Conservation (phyloP, 1,140 invertebrate genomes). For the Hesperophylax magnus region DNA sequence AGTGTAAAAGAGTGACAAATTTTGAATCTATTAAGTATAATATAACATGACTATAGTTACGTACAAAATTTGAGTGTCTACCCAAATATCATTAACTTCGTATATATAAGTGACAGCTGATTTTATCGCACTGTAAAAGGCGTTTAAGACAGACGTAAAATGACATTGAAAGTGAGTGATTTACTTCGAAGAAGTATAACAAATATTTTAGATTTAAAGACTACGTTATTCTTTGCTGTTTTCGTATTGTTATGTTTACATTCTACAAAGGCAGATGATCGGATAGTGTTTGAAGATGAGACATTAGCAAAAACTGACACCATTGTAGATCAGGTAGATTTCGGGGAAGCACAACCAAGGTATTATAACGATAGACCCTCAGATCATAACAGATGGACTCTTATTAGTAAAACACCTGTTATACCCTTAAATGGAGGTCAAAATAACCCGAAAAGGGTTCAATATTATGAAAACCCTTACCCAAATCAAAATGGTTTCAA, state of each 20-base stretch:
- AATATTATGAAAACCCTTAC: slow-evolving; percentile 50
- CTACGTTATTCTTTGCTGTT: background rate
- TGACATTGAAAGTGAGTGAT: no score
- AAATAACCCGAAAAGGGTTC: slow-evolving; percentile 36
- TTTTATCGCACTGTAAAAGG: no score
- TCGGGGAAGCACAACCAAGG: background rate
- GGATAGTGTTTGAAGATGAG: slow-evolving; percentile 32
- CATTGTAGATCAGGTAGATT: background rate
- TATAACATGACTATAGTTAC: no score
- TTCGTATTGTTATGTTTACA: background rate
- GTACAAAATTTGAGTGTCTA: no score
- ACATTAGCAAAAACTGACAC: background rate
- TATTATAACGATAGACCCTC: slow-evolving; percentile 7
- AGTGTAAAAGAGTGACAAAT: no score
- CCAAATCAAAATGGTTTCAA: slow-evolving; percentile 43
- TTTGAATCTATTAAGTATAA: no score
- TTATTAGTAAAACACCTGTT: slow-evolving; percentile 50
- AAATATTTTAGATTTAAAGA: background rate
- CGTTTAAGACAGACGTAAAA: no score
- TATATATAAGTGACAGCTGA: no score
- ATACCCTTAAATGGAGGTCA: slow-evolving; percentile 43
- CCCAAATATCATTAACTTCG: no score
- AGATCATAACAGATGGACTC: slow-evolving; percentile 45
- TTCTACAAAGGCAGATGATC: background rate
- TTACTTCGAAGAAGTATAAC: no score